Evolutionary conservation across 2,888 invertebrate genomes (phyloP).

Genomic region (Leptopterna dolabrata): DNA sequence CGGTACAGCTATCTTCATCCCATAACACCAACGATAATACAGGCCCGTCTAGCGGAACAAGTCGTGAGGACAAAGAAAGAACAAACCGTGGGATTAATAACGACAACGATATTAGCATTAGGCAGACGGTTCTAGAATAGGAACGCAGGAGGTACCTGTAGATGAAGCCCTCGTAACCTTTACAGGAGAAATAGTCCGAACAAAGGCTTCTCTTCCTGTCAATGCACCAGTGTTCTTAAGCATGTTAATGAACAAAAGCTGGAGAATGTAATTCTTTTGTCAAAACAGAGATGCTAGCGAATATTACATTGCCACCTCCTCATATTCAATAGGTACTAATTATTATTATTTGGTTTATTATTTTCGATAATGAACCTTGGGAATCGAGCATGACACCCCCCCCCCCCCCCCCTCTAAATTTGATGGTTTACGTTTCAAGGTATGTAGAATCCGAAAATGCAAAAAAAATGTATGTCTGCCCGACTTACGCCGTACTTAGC

Average conservation of each 20-base stretch:
- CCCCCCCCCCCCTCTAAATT: too few relatives aligned
- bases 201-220: neutral
- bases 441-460: too few relatives aligned
- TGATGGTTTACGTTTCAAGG: too few relatives aligned
- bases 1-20: neutral
- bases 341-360: too few relatives aligned
- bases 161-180: slow-evolving; percentile 7
- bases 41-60: slow-evolving; percentile 1
- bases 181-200: neutral
- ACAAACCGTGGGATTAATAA: slow-evolving; percentile 31
- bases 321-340: too few relatives aligned
- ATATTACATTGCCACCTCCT: too few relatives aligned
- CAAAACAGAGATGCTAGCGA: too few relatives aligned
- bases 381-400: too few relatives aligned
- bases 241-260: neutral
- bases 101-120: slow-evolving; percentile 22
- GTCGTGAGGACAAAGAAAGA: slow-evolving; percentile 20
- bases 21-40: neutral
- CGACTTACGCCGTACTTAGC: too few relatives aligned
- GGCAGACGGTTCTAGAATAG: slow-evolving; percentile 9
- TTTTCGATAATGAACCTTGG: too few relatives aligned
- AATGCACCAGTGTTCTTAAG: neutral
- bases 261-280: neutral
- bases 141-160: neutral
- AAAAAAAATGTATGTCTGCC: too few relatives aligned